Base-by-base conservation (phyloP, 2,797 vertebrate species). In the Alosa sapidissima region DNA sequence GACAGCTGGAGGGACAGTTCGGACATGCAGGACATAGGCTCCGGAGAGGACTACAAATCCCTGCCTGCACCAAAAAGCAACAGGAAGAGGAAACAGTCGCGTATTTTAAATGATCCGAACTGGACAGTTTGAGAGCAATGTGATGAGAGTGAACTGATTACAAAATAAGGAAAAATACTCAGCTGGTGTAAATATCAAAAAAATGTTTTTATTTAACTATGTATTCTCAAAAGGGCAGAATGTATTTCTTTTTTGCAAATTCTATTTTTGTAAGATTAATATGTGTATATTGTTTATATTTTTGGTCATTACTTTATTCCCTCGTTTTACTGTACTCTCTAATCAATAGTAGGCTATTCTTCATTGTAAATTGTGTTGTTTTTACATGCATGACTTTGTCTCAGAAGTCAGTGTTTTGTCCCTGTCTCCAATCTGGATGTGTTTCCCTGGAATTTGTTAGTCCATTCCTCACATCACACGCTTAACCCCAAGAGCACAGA, bases 1-100 rank as follows among this genome's bases (percentile, higher is more conserved):
- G 93, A 95, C 87, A 95, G 94, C 92, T 97, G 97, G 94, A 94
- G 94, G 87, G 97, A 96, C 86, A 94, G 91, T 86, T 96, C 94
- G 0, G 98, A 98, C 86, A 91, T 89, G 68, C 49, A 95, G 91
- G 98, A 98, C 84, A 87, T 94, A 3, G 96, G 98, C 88, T 99
- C 98, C 0, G 98, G 98, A 86, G 98, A 98, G 83, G 96, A 97
- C 88, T 95, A 94, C 89, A 96, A 93, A 65, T 93, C 96, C 85
- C 89, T 90, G 49, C 93, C 93, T 83, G 90, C 94, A 49, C 85
- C 94, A 5, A 96, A 93, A 91, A 96, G 94, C 81, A 90, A 89
- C 87, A 93, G 91, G 87, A 95, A 92, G 90, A 95, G 93, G 90
- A 96, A 96, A 92, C 93, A 94, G 86, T 87, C 88, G 4, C 91